Conservation (phyloP, 2,888 invertebrate genomes). For the Pasiphila rectangulata region DNA sequence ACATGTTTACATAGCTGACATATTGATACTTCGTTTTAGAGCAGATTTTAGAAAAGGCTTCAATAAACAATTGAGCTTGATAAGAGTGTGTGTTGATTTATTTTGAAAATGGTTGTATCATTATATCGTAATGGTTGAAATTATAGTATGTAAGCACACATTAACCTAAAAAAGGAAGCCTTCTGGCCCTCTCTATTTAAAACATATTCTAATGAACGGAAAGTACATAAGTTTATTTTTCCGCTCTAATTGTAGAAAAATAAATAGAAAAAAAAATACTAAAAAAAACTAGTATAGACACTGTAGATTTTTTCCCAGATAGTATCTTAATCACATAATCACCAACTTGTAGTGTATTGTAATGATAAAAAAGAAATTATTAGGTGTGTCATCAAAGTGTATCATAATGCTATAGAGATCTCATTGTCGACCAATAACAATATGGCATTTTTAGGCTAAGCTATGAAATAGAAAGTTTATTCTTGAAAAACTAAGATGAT, state of each 20-base stretch:
- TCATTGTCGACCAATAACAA: slow-evolving; percentile 80
- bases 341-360: slow-evolving; percentile 59
- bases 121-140: slow-evolving; percentile 54
- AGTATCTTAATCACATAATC: slow-evolving; percentile 64
- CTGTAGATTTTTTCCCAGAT: slow-evolving; percentile 63
- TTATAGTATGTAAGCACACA: slow-evolving; percentile 53
- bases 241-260: slow-evolving; percentile 53
- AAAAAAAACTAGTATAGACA: slow-evolving; percentile 58
- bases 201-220: slow-evolving; percentile 42
- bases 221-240: slow-evolving; percentile 45
- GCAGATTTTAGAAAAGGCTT: slow-evolving; percentile 59
- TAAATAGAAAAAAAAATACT: slow-evolving; percentile 54
- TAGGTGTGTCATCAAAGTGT: slow-evolving; percentile 62
- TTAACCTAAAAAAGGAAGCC: slow-evolving; percentile 36
- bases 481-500: slow-evolving; percentile 40
- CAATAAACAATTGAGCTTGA: slow-evolving; percentile 49
- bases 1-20: slow-evolving; percentile 47
- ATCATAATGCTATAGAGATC: slow-evolving; percentile 76
- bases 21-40: slow-evolving; percentile 51
- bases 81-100: slow-evolving; percentile 62
- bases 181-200: slow-evolving; percentile 22
- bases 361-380: slow-evolving; percentile 61
- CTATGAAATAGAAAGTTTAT: slow-evolving; percentile 59
- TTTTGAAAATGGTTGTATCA: slow-evolving; percentile 58
- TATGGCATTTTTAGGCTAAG: slow-evolving; percentile 80